phyloP scores from a whole-genome alignment of 2,888 invertebrate genomes.

The Adelphocoris suturalis region DNA sequence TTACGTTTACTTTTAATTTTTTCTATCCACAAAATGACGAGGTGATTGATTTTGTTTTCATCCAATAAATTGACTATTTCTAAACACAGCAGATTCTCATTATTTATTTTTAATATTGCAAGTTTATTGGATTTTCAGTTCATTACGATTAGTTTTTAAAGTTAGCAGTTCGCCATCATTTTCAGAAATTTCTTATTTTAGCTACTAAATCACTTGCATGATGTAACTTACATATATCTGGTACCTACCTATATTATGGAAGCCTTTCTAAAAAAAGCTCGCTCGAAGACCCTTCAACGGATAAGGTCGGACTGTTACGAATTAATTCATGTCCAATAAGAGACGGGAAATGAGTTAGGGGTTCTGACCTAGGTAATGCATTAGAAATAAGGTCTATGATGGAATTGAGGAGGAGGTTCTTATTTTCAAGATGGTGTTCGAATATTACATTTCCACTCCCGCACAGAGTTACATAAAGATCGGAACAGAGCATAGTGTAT shows the following conservation, averaged over 20 bases:
- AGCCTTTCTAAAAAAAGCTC: conserved; percentile 8
- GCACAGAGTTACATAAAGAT: background rate
- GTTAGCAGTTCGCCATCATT: too few species aligned
- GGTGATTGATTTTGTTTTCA: too few species aligned
- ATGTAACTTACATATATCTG: too few species aligned
- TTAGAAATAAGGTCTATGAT: background rate
- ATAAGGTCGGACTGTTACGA: background rate
- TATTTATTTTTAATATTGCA: too few species aligned
- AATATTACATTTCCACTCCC: background rate
- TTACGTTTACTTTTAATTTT: too few species aligned
- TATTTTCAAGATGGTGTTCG: background rate
- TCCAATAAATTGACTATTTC: too few species aligned
- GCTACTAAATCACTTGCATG: too few species aligned
- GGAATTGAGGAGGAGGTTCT: background rate
- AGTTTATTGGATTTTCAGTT: too few species aligned
- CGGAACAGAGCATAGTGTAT: background rate
- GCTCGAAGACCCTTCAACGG: background rate
- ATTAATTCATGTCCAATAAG: conserved; percentile 31
- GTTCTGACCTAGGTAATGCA: background rate
- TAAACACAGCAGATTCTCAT: too few species aligned
- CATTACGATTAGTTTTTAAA: too few species aligned
- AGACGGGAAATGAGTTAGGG: background rate
- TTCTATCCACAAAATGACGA: too few species aligned
- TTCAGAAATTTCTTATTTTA: too few species aligned
- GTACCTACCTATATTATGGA: background rate